Evolutionary conservation across 2,888 invertebrate genomes (phyloP).

Genomic region (Tryphoninae sp.): DNA sequence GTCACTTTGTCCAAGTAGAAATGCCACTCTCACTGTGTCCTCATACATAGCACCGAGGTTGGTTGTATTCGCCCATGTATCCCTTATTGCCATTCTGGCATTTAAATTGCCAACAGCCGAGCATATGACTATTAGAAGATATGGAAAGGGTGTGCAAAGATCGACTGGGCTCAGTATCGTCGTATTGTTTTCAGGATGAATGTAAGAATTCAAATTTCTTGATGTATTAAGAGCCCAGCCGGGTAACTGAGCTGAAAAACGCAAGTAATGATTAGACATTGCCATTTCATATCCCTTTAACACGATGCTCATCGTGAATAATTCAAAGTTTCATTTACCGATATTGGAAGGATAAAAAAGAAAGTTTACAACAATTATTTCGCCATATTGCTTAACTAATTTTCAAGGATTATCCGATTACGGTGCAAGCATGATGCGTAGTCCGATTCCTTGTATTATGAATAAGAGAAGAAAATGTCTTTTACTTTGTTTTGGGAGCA

Average conservation of each 20-base stretch:
- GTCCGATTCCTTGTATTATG: neutral
- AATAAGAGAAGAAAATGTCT: neutral
- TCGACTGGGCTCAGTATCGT: slow-evolving; percentile 85
- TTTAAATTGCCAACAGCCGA: slow-evolving; percentile 88
- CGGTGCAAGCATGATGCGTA: neutral
- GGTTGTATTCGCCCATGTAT: slow-evolving; percentile 86
- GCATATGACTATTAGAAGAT: slow-evolving; percentile 89
- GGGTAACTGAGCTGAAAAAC: slow-evolving; percentile 79
- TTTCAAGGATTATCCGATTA: neutral
- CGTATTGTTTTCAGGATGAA: slow-evolving; percentile 87
- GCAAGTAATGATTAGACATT: neutral
- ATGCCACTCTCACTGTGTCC: slow-evolving; percentile 81
- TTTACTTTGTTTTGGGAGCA: neutral
- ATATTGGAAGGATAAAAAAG: neutral
- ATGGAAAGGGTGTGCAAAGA: slow-evolving; percentile 83
- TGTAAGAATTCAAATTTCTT: slow-evolving; percentile 87
- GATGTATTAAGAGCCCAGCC: slow-evolving; percentile 91
- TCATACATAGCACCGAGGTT: slow-evolving; percentile 80
- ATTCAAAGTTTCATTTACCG: neutral
- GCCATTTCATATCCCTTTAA: neutral
- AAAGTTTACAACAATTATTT: neutral
- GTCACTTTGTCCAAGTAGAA: slow-evolving; percentile 85
- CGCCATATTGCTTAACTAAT: neutral
- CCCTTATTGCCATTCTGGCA: slow-evolving; percentile 86
- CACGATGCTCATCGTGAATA: neutral